Conservation (phyloP, 53 echinoderm and acorn worm genomes). For the Patiria pectinifera region DNA sequence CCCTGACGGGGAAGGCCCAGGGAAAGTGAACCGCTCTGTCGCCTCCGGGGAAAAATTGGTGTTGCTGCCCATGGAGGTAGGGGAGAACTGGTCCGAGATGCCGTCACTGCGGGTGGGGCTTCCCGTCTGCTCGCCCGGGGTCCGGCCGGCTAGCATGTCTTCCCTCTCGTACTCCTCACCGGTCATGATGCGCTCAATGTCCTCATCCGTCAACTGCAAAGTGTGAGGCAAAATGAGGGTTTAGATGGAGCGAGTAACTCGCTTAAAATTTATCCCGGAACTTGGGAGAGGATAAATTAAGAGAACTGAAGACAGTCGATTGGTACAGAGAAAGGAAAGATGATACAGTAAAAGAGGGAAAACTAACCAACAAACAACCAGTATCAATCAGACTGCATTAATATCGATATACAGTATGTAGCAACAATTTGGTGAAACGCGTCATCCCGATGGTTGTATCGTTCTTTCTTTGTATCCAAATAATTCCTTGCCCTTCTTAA, state of each 20-base stretch:
- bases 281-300: not conserved
- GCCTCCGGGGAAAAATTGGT: constrained; percentile 64
- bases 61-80: constrained; percentile 78
- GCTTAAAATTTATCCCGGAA: not conserved
- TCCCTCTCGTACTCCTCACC: constrained; percentile 94
- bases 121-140: constrained; percentile 43
- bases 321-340: not conserved
- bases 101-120: constrained; percentile 96
- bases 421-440: not conserved
- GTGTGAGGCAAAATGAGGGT: not conserved
- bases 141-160: constrained; percentile 42
- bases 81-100: constrained; percentile 93
- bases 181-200: constrained; percentile 98
- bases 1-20: constrained; percentile 36
- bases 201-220: constrained; percentile 82
- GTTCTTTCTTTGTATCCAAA: not conserved
- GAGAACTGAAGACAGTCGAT: not conserved
- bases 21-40: constrained; percentile 81
- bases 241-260: not conserved
- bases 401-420: not conserved
- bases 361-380: not conserved
- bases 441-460: not conserved
- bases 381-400: not conserved
- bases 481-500: not conserved
- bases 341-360: not conserved